Evolutionary conservation across 2,888 invertebrate species (phyloP).

Genomic region (Machimus rusticus): DNA sequence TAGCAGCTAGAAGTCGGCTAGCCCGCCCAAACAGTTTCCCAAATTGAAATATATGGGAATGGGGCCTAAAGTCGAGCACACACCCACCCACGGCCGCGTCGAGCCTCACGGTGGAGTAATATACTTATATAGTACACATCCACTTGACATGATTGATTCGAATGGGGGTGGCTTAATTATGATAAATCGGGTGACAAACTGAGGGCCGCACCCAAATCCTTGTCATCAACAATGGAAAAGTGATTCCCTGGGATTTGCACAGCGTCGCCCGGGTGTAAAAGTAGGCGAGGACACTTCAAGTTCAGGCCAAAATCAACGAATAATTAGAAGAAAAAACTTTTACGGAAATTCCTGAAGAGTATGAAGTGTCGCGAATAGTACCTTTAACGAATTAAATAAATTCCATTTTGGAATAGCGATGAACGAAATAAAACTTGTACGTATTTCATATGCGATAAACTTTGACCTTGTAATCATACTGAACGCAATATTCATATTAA

Average conservation of each 20-base stretch:
- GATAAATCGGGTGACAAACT: constrained; percentile 28
- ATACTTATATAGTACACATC: constrained; percentile 1
- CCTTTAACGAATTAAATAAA: not conserved
- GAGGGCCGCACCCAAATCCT: constrained; percentile 15
- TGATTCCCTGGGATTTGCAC: not conserved
- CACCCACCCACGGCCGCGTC: not conserved
- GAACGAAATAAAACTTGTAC: not conserved
- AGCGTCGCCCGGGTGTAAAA: not conserved
- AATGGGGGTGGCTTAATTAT: constrained; percentile 19
- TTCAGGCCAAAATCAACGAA: not conserved
- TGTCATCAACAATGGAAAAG: constrained; percentile 14
- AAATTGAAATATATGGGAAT: constrained; percentile 8
- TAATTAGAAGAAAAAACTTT: not conserved
- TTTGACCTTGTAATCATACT: not conserved
- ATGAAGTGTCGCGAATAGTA: not conserved
- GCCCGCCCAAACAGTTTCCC: not conserved
- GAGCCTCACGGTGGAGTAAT: not conserved
- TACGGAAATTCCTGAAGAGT: not conserved
- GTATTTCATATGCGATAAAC: not conserved
- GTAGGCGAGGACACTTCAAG: not conserved
- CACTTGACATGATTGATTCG: constrained; percentile 28
- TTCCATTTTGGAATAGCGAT: not conserved
- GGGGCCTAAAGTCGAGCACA: not conserved
- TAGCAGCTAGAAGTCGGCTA: not conserved
- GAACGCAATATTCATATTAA: not conserved